Base-by-base conservation (phyloP, 2,113 vertebrate species). In the Bolborhynchus lineola region DNA sequence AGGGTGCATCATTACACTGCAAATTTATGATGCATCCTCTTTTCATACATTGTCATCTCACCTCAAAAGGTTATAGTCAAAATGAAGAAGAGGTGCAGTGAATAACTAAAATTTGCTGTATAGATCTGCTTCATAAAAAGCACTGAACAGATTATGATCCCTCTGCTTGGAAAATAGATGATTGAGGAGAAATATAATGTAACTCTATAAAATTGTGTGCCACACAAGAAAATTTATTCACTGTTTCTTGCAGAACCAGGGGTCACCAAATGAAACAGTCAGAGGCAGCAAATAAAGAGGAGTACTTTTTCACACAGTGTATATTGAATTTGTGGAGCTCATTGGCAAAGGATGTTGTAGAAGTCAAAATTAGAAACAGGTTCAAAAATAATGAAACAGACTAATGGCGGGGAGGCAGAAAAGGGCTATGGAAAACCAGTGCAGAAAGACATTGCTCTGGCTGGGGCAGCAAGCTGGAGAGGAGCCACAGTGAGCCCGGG, bases 71-170 rank as follows among this genome's bases (percentile, higher is more conserved):
- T 75, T 89, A 81, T 35, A 70, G 82, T 25, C 2, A 2, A 75
- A 91, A 93, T 92, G 83, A 86, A 93, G 78, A 77, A 84, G 50
- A 92, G 57, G 63, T 16, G 37, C 26, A 87, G 89, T 55, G 55
- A 82, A 89, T 92, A 95, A 76, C 86, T 82, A 71, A 89, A 84
- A 84, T 93, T 47, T 84, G 20, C 65, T 47, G 33, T 37, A 42
- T 60, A 85, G 65, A 71, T 52, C 65, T 1, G 2, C 78, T 91
- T 87, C 69, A 89, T 60, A 79, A 72, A 92, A 93, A 72, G 47
- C 29, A 71, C 60, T 64, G 57, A 91, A 60, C 69, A 89, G 68
- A 91, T 55, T 82, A 35, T 35, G 65, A 87, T 79, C 78, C 81
- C 29, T 68, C 46, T 92, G 42, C 89, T 89, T 82, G 62, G 67